These are phyloP conservation scores for Macaria liturata DNA, from an alignment of 2,888 invertebrate species.

Conservation along the genomic window DNA sequence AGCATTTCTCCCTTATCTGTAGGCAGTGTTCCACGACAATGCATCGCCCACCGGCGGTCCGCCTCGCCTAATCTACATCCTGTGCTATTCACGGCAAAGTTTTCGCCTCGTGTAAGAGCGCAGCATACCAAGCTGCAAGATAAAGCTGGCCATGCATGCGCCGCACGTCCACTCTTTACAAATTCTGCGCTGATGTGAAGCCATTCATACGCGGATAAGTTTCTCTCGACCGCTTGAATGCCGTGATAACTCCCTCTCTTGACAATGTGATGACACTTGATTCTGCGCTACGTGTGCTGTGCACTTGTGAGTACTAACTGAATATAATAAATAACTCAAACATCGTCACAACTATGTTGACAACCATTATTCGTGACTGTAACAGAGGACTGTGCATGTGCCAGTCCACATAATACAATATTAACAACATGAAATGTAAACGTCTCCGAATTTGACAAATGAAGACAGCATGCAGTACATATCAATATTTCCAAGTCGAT, in stretches of 20 bases:
- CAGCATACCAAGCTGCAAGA: constrained; percentile 46
- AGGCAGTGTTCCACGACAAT: constrained; percentile 29
- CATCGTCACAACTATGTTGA: no score
- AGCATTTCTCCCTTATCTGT: constrained; percentile 7
- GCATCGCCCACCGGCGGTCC: constrained; percentile 21
- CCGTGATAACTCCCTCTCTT: constrained; percentile 65
- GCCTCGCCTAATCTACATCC: constrained; percentile 52
- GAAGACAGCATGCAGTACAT: not conserved
- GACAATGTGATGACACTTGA: constrained; percentile 67
- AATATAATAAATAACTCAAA: no score
- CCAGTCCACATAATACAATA: no score
- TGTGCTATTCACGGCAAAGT: constrained; percentile 56
- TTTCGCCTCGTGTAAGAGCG: constrained; percentile 54
- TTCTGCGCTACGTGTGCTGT: constrained; percentile 37
- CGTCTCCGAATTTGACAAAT: no score
- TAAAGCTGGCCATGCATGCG: constrained; percentile 74
- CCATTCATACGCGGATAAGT: constrained; percentile 75
- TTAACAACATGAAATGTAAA: no score
- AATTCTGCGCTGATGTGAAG: constrained; percentile 74
- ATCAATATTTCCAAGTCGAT: constrained; percentile 6
- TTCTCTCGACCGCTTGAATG: constrained; percentile 64
- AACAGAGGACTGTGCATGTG: no score
- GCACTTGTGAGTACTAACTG: not conserved
- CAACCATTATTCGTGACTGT: no score
- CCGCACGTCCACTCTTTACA: constrained; percentile 79